Evolutionary conservation across 1,140 invertebrate genomes (phyloP).

Genomic region (Daktulosphaira vitifoliae): DNA sequence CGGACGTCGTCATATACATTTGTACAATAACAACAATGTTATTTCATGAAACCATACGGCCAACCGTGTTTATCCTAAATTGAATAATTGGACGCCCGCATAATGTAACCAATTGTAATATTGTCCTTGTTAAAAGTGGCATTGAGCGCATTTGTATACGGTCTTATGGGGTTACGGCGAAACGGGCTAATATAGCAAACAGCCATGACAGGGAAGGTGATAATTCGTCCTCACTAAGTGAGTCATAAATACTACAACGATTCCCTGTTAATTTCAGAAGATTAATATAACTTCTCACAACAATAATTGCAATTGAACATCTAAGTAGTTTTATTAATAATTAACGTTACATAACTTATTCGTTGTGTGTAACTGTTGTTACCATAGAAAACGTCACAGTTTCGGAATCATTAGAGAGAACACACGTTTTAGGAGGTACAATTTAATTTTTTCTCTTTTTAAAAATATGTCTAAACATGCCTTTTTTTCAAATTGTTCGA

Average conservation of each 20-base stretch:
- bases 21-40: constrained; percentile 19
- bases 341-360: too few relatives aligned
- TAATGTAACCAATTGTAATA: constrained; percentile 32
- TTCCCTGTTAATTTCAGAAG: neutral
- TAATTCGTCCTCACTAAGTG: neutral
- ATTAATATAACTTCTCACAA: neutral
- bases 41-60: constrained; percentile 18
- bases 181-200: neutral
- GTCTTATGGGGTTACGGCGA: constrained; percentile 18
- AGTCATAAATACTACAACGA: neutral
- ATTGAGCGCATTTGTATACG: neutral
- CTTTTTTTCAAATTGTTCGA: too few relatives aligned
- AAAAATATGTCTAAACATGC: too few relatives aligned
- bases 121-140: constrained; percentile 18
- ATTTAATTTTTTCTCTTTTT: too few relatives aligned
- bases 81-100: constrained; percentile 33
- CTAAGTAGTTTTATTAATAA: too few relatives aligned
- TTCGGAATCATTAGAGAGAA: too few relatives aligned
- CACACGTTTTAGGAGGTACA: too few relatives aligned
- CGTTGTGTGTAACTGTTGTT: too few relatives aligned
- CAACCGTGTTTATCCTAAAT: constrained; percentile 29
- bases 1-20: constrained; percentile 5
- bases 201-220: neutral
- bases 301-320: too few relatives aligned
- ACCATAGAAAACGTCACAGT: too few relatives aligned